A percentile compares a stretch with the other conserved stretches of the same genome.
phyloP scores from a whole-genome alignment of 2,797 vertebrate genomes.

The Neosilurus mollespiculum region DNA sequence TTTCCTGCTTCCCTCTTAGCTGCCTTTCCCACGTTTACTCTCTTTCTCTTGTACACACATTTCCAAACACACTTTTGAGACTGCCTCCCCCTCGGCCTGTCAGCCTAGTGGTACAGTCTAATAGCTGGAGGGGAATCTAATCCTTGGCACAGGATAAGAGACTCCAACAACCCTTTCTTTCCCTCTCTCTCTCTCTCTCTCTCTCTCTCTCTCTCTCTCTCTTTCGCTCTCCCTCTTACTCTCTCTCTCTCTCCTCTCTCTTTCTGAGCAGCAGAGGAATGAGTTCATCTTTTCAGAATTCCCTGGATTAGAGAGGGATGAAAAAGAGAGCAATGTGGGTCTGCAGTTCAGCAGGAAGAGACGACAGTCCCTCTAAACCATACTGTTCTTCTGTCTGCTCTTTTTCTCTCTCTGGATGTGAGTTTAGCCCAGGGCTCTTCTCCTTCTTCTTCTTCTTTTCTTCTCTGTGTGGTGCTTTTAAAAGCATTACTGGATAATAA shows the following conservation, averaged over 20 bases:
- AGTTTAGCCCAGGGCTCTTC: conserved; percentile 43
- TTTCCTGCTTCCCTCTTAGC: background rate
- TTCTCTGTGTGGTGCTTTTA: conserved; percentile 66
- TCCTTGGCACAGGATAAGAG: conserved; percentile 79
- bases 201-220: conserved; percentile 36
- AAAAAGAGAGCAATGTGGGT: conserved; percentile 68
- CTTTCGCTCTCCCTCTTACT: conserved; percentile 18
- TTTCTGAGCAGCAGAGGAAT: conserved; percentile 63
- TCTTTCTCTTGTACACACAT: conserved; percentile 31
- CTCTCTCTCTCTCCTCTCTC: conserved; percentile 53
- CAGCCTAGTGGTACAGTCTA: conserved; percentile 75
- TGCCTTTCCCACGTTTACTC: conserved; percentile 16
- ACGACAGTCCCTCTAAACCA: conserved; percentile 57
- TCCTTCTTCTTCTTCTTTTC: conserved; percentile 56
- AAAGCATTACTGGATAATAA: conserved; percentile 74
- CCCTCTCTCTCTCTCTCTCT: conserved; percentile 50
- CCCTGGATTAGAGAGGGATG: conserved; percentile 70
- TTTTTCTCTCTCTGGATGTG: conserved; percentile 60
- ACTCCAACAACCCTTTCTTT: conserved; percentile 54
- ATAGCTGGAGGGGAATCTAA: conserved; percentile 77
- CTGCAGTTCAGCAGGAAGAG: conserved; percentile 68
- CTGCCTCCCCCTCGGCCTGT: conserved; percentile 63
- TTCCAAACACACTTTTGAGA: conserved; percentile 36
- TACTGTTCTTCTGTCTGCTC: conserved; percentile 30
- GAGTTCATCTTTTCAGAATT: conserved; percentile 72